Evolutionary conservation across 2,888 invertebrate species (phyloP), one percentile per base, ranked within the genome.

Genomic region (Fabriciana adippe): DNA sequence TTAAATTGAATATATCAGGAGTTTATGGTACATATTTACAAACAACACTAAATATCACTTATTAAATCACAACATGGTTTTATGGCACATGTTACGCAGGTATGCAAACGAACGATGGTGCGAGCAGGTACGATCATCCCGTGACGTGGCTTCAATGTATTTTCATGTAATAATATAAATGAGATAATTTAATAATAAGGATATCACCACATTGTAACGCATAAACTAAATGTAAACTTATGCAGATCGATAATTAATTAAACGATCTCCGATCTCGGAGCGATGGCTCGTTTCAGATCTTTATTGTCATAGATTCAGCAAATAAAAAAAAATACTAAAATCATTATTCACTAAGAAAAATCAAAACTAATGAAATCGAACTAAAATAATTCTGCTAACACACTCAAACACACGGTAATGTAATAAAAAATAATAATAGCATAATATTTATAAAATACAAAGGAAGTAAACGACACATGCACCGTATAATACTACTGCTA

Each of bases 251-350:
- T 80, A 78, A 77, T 82, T 81, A 83, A 84, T 80, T 85, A 82
- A 41, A 79, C 75, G 81, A 83, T 75, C 82, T 75, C 69, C 78
- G 78, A 80, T 70, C 78, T 75, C 73, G 74, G 77, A 79, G 76
- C 77, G 69, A 75, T 57, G 78, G 81, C 79, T 78, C 87, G 83
- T 80, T 84, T 93, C 93, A 94, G 94, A 94, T 94, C 94, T 94
- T 85, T 92, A 93, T 92, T 93, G 93, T 93, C 93, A 94, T 90
- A 92, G 89, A 90, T 90, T 90, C 90, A 89, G 89, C 85, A 82
- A 87, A 59, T 47, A 47, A 57, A 89, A 87, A n/a, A 89, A 87
- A 85, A 72, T 84, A 88, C 86, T 86, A 93, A 93, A 85, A 87
- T 81, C 87, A 90, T 92, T 91, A 93, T 86, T 84, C 76, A 85